Evolutionary conservation across 2,113 vertebrate genomes (phyloP).

Genomic region (Petroica traversi): DNA sequence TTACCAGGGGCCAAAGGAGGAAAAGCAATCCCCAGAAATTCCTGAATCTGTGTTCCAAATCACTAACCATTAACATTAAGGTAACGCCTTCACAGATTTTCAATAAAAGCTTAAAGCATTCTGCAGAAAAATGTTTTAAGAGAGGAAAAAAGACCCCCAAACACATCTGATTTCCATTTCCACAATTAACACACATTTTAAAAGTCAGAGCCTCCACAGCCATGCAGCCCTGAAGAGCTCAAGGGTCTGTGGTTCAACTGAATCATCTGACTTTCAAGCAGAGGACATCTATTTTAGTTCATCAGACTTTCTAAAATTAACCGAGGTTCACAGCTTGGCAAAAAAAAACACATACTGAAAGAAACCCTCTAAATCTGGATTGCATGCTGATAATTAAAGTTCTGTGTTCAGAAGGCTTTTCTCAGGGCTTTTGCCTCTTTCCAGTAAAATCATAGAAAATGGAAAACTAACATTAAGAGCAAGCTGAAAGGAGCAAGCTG

Average conservation of each 20-base stretch:
- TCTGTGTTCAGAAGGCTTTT: background rate
- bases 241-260: background rate
- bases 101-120: background rate
- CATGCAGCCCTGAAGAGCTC: background rate
- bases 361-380: background rate
- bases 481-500: background rate
- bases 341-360: background rate
- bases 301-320: slow-evolving; percentile 42
- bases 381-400: background rate
- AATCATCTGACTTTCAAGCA: slow-evolving; percentile 15
- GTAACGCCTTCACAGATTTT: background rate
- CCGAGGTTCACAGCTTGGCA: background rate
- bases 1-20: background rate
- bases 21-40: background rate
- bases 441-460: background rate
- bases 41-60: background rate
- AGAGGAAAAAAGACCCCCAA: background rate
- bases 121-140: background rate
- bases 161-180: background rate
- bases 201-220: background rate
- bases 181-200: background rate
- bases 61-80: background rate
- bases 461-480: background rate
- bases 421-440: background rate
- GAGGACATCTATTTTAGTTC: slow-evolving; percentile 48